These are phyloP conservation scores for Choristoneura fumiferana DNA, from an alignment of 1,140 invertebrate genomes.

Conservation along the genomic window DNA sequence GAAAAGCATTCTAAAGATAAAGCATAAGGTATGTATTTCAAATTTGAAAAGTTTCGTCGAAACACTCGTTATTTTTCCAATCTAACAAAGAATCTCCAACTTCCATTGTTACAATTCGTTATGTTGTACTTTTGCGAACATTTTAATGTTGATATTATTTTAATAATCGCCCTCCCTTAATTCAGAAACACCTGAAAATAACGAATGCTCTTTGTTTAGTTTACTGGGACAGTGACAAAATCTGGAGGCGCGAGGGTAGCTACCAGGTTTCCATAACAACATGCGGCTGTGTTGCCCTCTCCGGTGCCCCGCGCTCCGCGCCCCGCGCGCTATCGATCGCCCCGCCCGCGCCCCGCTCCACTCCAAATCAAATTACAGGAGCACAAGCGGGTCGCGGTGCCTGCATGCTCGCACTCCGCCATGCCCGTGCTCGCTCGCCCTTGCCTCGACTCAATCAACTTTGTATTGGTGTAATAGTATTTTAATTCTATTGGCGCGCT, in stretches of 20 bases:
- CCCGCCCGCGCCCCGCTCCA: conserved; percentile 46
- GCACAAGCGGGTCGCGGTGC: conserved; percentile 47
- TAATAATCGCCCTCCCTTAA: conserved; percentile 14
- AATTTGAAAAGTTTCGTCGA: too few species aligned
- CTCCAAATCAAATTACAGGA: conserved; percentile 76
- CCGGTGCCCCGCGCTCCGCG: conserved; percentile 32
- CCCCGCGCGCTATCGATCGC: conserved; percentile 62
- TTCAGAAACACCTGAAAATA: conserved; percentile 48
- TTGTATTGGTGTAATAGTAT: conserved; percentile 75
- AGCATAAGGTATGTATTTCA: too few species aligned
- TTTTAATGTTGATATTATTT: not conserved
- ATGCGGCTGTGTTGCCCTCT: conserved; percentile 51
- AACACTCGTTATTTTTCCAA: too few species aligned
- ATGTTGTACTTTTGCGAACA: not conserved
- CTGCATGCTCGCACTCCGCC: conserved; percentile 24
- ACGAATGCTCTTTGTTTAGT: conserved; percentile 73
- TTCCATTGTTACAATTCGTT: conserved; percentile 15
- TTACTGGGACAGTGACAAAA: conserved; percentile 68
- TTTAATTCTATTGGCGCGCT: conserved; percentile 74
- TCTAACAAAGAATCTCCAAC: too few species aligned
- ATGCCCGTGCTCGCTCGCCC: conserved; percentile 30
- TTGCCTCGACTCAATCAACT: conserved; percentile 68
- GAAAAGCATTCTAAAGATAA: too few species aligned
- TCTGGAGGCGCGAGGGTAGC: conserved; percentile 70
- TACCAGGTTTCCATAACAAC: conserved; percentile 73